Conservation (phyloP, 1,140 invertebrate species). For the Diorhabda elongata region DNA sequence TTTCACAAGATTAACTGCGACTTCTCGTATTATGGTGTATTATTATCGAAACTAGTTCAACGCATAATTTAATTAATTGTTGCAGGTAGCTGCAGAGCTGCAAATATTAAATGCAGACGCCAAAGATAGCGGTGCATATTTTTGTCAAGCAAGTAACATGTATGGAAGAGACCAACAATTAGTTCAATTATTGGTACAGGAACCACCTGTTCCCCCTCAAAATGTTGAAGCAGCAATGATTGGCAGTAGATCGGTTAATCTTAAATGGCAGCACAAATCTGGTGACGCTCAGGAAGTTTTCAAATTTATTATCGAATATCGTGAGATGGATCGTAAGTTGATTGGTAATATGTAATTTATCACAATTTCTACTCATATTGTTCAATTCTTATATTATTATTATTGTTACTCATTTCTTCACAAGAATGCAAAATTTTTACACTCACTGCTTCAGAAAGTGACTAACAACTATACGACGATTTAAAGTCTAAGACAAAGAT, state of each 20-base stretch:
- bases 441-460: too few relatives aligned
- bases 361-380: too few relatives aligned
- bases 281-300: conserved; percentile 65
- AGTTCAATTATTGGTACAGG: conserved; percentile 77
- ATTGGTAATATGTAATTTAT: neutral
- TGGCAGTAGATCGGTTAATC: conserved; percentile 64
- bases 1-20: too few relatives aligned
- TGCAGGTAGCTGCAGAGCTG: conserved; percentile 57
- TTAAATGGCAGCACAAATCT: conserved; percentile 71
- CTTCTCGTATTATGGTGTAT: neutral
- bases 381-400: too few relatives aligned
- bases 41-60: neutral
- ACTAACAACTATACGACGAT: too few relatives aligned
- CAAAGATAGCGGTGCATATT: conserved; percentile 74
- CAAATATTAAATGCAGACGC: conserved; percentile 69
- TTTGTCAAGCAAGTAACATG: conserved; percentile 76
- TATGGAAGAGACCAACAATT: conserved; percentile 79
- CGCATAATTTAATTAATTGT: too few relatives aligned
- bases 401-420: too few relatives aligned
- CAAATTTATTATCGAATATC: conserved; percentile 71
- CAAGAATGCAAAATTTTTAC: too few relatives aligned
- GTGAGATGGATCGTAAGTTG: conserved; percentile 57
- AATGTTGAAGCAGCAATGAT: conserved; percentile 65
- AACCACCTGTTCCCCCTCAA: conserved; percentile 67
- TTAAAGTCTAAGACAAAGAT: too few relatives aligned